Evolutionary conservation across 2,797 vertebrate species (phyloP), one percentile per base, ranked within the genome.

Genomic region (Artibeus jamaicensis): DNA sequence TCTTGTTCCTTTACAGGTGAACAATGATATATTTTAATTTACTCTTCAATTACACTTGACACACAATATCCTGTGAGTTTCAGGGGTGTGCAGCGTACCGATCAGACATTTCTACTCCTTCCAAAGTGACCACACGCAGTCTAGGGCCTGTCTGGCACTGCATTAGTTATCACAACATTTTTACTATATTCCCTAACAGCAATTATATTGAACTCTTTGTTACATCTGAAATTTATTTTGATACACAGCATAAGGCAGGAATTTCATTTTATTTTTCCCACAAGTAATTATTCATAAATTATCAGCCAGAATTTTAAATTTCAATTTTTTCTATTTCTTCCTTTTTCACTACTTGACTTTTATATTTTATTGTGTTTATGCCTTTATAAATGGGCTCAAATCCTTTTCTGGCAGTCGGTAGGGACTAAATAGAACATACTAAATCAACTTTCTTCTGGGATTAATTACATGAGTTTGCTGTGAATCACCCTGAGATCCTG

Each of bases 291-390:
- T 26, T 70, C 78, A 90, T 48, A 92, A 55, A 74, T n/a, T 62
- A 88, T 57, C 29, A 84, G 6, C 34, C 46, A 76, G 67, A 29
- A 39, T 76, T 93, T 91, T 42, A 86, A 90, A 95, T 89, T 12
- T 94, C 0, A 55, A 34, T 68, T 86, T 86, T 39, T 95, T 81
- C 67, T n/a, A 32, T 79, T 86, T 79, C 50, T 67, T 11, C 24
- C 21, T 44, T 65, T 76, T 86, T 89, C 5, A 68, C 37, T 50
- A 59, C 42, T 93, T 46, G 37, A 65, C 42, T 79, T 93, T 59
- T 70, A 1, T 53, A 55, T 70, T 90, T 85, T 57, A 42, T 37
- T 42, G 4, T 70, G 70, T 73, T 67, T 79, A 42, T 55, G 53
- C 19, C 62, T 89, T 94, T 73, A 82, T 6, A 91, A 89, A 74